Evolutionary conservation across 2,888 invertebrate species (phyloP), one percentile per base, ranked within the genome.

Genomic region (Strigamia transsilvanica): DNA sequence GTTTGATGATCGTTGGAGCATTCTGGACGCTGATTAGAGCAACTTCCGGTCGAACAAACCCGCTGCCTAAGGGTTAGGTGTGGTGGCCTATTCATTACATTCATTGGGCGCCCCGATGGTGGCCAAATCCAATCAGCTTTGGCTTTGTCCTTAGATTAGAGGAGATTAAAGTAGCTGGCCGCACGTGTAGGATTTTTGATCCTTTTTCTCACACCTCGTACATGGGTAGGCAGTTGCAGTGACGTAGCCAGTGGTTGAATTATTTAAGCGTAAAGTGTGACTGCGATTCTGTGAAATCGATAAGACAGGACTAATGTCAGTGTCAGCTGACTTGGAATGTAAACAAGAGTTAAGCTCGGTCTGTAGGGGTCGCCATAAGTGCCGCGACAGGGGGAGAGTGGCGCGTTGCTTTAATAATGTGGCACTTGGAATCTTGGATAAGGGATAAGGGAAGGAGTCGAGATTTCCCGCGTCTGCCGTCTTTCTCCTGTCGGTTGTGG

Each of bases 81-180:
- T 73, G 32, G 73, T 73, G 32, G 73, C 23, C 73, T 73, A 73
- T 73, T 73, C 73, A 73, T 73, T 73, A 73, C 73, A 73, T 73
- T 73, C 73, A 73, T 73, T 73, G 73, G 73, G 15, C 32, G 73
- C 13, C 73, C 73, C 15, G 73, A 73, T n/a, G 73, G 73, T 73
- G 73, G 73, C 73, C 27, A 73, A 73, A 73, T 73, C 73, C 73
- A 73, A 73, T 73, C 73, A 73, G 73, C 73, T 73, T 73, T 73
- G 32, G 73, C 73, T 73, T 73, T 73, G 27, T 73, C 23, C 73
- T 73, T 73, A 73, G 73, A 73, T 73, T 73, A 73, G 32, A 73
- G 73, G 6, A 73, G 73, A 73, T 73, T 73, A 73, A 73, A 73
- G 32, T 73, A 6, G 73, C 21, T 21, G 61, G 18, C 61, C 6